Evolutionary conservation across 2,797 vertebrate genomes (phyloP), one percentile per base, ranked within the genome.

Genomic region (Darevskia mixta): DNA sequence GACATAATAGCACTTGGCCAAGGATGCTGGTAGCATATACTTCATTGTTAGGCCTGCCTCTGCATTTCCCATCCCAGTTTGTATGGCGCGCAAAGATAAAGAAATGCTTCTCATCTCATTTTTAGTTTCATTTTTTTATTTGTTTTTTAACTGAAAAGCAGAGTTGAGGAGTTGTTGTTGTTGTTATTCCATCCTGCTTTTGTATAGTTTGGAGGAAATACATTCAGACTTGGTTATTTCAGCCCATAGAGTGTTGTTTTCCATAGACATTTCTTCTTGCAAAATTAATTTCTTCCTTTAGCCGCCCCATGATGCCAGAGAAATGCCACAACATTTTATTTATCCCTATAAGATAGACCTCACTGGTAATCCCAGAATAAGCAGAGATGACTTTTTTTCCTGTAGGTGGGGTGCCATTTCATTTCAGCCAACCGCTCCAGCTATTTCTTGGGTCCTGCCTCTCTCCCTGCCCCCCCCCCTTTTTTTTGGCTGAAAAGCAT

Each of bases 261-360:
- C 85, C 94, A 35, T 86, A 93, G 91, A 90, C 0, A 80, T 86
- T 94, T 85, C 76, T 61, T 27, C 84, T 90, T 32, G 32, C n/a
- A 86, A 83, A 69, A 76, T 5, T 89, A 86, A 75, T 89, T 17
- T 80, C 89, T 94, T 88, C 55, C 75, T 89, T 88, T 78, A 58
- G 69, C 58, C 71, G 13, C 23, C 23, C 88, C 89, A 18, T 2
- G 2, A 49, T 85, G 58, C 82, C 91, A 79, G 27, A 90, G 83
- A 94, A 94, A 93, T 82, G 87, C 90, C 83, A 72, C 66, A 87
- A 5, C 89, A 87, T 94, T 94, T 93, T 92, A 86, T 94, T 95
- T 88, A 91, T 92, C n/a, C 0, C 85, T 41, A 45, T 85, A 88
- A 90, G 38, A 82, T 89, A 88, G 89, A 85, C 94, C 78, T 87